phyloP scores from a whole-genome alignment of 2,113 vertebrate genomes.

The Rhinogobius similis region DNA sequence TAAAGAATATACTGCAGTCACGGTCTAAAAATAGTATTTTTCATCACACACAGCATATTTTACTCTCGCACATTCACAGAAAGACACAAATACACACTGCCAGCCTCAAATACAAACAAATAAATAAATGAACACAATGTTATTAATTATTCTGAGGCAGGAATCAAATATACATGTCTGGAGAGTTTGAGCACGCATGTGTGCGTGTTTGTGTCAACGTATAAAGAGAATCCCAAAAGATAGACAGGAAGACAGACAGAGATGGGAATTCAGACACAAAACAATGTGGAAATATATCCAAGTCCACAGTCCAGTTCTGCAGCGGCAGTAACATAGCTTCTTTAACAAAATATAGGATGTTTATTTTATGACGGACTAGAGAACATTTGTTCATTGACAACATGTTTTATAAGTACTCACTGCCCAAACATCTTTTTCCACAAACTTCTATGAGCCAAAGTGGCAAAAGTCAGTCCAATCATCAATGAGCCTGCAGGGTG shows the following conservation, averaged over 20 bases:
- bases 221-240: slow-evolving; percentile 54
- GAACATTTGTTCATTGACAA: not conserved
- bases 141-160: slow-evolving; percentile 72
- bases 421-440: not conserved
- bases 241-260: slow-evolving; percentile 17
- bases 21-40: slow-evolving; percentile 21
- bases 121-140: slow-evolving; percentile 73
- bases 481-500: too few species aligned
- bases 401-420: not conserved
- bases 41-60: slow-evolving; percentile 11
- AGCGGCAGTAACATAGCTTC: not conserved
- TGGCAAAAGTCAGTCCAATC: too few species aligned
- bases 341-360: not conserved
- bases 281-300: not conserved
- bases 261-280: slow-evolving; percentile 1
- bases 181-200: slow-evolving; percentile 44
- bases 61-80: slow-evolving; percentile 16
- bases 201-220: slow-evolving; percentile 25
- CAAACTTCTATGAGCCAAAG: not conserved
- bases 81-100: slow-evolving; percentile 32
- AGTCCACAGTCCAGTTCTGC: not conserved
- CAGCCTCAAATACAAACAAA: slow-evolving; percentile 73
- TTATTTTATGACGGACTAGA: not conserved
- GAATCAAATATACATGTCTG: slow-evolving; percentile 71
- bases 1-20: not conserved